Percentiles rank a stretch among this genome's conserved stretches.
Evolutionary conservation across 2,797 vertebrate species (phyloP).

Genomic region (Arctocebus calabarensis): DNA sequence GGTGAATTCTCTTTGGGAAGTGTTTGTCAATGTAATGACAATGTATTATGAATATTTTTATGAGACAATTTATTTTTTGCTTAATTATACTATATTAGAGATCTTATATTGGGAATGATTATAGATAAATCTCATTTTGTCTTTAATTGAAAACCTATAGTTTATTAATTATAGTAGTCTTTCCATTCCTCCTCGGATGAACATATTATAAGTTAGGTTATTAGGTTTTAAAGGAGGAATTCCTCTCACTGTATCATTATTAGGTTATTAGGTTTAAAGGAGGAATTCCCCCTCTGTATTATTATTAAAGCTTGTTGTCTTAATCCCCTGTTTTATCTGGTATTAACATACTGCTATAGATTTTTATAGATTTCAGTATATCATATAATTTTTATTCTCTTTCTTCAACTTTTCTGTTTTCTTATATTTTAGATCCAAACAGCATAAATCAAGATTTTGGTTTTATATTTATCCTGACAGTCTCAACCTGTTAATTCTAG

Average conservation of each 20-base stretch:
- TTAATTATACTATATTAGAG: background rate
- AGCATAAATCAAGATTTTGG: background rate
- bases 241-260: background rate
- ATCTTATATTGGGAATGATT: background rate
- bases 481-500: background rate
- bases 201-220: background rate
- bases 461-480: background rate
- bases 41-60: background rate
- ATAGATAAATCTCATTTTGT: background rate
- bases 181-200: background rate
- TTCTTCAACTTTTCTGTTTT: background rate
- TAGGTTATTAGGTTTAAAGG: too few species aligned
- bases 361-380: background rate
- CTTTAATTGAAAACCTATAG: background rate
- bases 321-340: background rate
- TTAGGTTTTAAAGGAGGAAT: background rate
- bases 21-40: conserved; percentile 27
- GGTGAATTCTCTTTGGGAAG: background rate
- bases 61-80: background rate
- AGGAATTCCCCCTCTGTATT: background rate
- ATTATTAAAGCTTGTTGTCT: background rate
- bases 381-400: background rate
- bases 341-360: background rate
- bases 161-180: background rate
- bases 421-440: background rate